Conservation (phyloP, 2,888 invertebrate genomes). For the Tuta absoluta region DNA sequence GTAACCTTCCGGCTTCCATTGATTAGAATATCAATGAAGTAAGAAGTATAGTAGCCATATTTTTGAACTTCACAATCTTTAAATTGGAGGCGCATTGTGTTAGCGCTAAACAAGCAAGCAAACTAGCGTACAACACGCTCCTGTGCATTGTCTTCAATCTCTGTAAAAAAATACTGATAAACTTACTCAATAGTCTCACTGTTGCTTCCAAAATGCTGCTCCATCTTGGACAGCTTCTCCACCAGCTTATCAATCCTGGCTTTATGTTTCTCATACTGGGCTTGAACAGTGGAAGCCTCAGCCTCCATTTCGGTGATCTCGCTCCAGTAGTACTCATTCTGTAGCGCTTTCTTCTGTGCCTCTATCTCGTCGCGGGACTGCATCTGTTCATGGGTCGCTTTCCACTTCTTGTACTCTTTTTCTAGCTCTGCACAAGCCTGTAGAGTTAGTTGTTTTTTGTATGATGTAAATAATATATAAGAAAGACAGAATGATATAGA, state of each 20-base stretch:
- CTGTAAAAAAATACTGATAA: too few relatives aligned
- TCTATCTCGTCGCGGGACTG: slow-evolving; percentile 79
- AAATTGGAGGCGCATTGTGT: too few relatives aligned
- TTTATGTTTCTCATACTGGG: slow-evolving; percentile 70
- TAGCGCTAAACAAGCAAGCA: too few relatives aligned
- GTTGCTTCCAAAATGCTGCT: slow-evolving; percentile 59
- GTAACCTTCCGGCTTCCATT: too few relatives aligned
- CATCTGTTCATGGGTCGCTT: slow-evolving; percentile 78
- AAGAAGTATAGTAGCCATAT: too few relatives aligned
- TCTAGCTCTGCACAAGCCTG: slow-evolving; percentile 66
- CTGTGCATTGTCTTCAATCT: too few relatives aligned
- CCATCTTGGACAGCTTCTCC: slow-evolving; percentile 59
- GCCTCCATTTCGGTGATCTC: slow-evolving; percentile 67
- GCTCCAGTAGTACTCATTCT: slow-evolving; percentile 81
- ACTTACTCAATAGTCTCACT: slow-evolving; percentile 71
- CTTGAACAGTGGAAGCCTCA: slow-evolving; percentile 58
- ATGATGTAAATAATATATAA: slow-evolving; percentile 13
- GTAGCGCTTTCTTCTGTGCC: slow-evolving; percentile 66
- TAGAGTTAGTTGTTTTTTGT: neutral
- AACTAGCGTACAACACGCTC: too few relatives aligned
- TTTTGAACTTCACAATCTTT: too few relatives aligned
- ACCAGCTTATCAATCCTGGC: slow-evolving; percentile 62
- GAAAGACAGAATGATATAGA: slow-evolving; percentile 4
- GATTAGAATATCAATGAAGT: too few relatives aligned
- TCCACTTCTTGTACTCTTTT: slow-evolving; percentile 76